phyloP scores from a whole-genome alignment of 2,888 invertebrate genomes.

The Thera obeliscata region DNA sequence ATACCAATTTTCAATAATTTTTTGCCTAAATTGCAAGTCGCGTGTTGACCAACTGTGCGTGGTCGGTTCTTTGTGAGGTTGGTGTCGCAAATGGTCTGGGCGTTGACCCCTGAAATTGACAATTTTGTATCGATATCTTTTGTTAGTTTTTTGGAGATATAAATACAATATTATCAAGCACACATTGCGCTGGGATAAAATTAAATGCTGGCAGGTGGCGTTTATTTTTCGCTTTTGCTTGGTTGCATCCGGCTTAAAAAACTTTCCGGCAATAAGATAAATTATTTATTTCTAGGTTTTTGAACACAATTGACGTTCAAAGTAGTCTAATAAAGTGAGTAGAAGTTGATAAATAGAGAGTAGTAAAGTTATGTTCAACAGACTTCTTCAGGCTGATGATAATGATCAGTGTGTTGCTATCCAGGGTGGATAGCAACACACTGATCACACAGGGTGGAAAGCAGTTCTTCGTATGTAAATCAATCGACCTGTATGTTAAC shows the following conservation, averaged over 20 bases:
- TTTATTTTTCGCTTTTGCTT: neutral
- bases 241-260: constrained; percentile 8
- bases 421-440: too few species aligned
- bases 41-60: constrained; percentile 42
- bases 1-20: constrained; percentile 36
- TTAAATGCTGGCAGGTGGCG: neutral
- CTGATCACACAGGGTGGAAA: too few species aligned
- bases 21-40: constrained; percentile 37
- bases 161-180: neutral
- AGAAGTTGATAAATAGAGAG: too few species aligned
- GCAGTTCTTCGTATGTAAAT: constrained; percentile 15
- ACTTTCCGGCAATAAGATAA: constrained; percentile 3
- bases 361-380: too few species aligned
- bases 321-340: too few species aligned
- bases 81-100: constrained; percentile 24
- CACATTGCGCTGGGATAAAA: neutral
- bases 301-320: too few species aligned
- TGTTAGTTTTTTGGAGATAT: neutral
- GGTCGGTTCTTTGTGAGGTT: constrained; percentile 5
- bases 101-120: constrained; percentile 34
- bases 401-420: too few species aligned
- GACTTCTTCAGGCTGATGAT: too few species aligned
- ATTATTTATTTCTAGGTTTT: neutral
- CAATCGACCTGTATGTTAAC: constrained; percentile 39
- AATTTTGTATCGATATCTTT: constrained; percentile 1